Evolutionary conservation across 1,140 invertebrate genomes (phyloP).

Genomic region (Gonatopus flavifemur): DNA sequence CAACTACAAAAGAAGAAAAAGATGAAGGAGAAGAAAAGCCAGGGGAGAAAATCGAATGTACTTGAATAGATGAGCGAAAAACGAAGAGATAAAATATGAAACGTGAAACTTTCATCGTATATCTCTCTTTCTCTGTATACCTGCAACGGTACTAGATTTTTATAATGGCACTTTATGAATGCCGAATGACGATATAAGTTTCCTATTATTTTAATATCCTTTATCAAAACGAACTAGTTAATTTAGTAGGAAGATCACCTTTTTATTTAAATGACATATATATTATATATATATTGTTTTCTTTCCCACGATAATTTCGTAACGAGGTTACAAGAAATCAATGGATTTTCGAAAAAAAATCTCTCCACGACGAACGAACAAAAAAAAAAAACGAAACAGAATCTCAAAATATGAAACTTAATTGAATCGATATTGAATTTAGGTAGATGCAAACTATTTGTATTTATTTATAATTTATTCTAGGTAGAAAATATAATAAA

Average conservation of each 20-base stretch:
- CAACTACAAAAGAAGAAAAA: no score
- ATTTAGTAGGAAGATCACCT: constrained; percentile 42
- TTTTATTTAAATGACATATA: constrained; percentile 28
- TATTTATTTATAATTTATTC: constrained; percentile 61
- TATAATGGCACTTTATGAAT: no score
- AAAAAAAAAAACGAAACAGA: no score
- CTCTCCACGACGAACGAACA: constrained; percentile 34
- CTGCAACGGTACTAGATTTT: no score
- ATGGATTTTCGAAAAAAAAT: constrained; percentile 39
- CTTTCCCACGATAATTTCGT: constrained; percentile 32
- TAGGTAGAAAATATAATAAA: constrained; percentile 56
- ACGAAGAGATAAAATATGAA: no score
- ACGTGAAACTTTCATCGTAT: no score
- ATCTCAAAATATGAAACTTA: constrained; percentile 52
- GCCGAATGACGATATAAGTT: constrained; percentile 40
- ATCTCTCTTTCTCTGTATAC: no score
- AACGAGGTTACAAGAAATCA: constrained; percentile 42
- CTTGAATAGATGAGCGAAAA: no score
- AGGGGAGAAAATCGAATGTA: no score
- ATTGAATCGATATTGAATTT: constrained; percentile 55
- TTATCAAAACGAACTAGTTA: constrained; percentile 39
- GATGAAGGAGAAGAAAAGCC: no score
- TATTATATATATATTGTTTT: constrained; percentile 14
- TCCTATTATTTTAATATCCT: constrained; percentile 47
- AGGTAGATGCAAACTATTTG: constrained; percentile 55